A percentile compares a stretch with the other conserved stretches of the same genome.
phyloP scores from a whole-genome alignment of 2,797 vertebrate genomes.

The Tolypeutes matacus region DNA sequence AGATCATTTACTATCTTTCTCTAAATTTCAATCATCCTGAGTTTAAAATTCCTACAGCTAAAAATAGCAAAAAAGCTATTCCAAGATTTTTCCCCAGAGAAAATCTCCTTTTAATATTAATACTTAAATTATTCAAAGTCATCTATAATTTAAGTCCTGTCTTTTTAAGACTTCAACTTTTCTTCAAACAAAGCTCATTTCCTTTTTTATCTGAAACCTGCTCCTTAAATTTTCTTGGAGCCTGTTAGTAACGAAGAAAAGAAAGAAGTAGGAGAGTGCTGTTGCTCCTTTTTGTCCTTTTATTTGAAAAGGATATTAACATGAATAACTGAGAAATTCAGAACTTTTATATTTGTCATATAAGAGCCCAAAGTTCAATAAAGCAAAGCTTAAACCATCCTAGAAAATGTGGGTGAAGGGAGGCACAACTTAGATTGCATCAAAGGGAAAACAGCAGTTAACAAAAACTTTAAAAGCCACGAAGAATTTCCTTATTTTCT shows the following conservation, averaged over 20 bases:
- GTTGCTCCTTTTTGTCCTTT: slow-evolving; percentile 69
- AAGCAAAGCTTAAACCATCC: slow-evolving; percentile 62
- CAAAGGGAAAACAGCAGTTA: neutral
- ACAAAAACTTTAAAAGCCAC: neutral
- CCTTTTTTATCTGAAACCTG: slow-evolving; percentile 71
- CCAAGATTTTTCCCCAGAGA: neutral
- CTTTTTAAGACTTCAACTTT: slow-evolving; percentile 65
- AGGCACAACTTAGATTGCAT: neutral
- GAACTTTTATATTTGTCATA: slow-evolving; percentile 77
- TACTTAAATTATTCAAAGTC: slow-evolving; percentile 41
- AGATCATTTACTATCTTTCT: slow-evolving; percentile 44
- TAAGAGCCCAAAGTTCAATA: slow-evolving; percentile 58
- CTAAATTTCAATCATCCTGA: slow-evolving; percentile 38
- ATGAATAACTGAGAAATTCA: slow-evolving; percentile 63
- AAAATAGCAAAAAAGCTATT: slow-evolving; percentile 51
- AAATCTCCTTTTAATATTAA: slow-evolving; percentile 53
- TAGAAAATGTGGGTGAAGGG: slow-evolving; percentile 58
- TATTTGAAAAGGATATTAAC: slow-evolving; percentile 63
- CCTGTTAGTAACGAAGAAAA: slow-evolving; percentile 62
- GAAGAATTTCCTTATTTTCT: neutral
- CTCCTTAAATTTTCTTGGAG: slow-evolving; percentile 79
- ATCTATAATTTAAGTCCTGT: slow-evolving; percentile 14
- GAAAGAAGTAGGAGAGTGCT: slow-evolving; percentile 68
- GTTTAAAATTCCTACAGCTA: slow-evolving; percentile 50
- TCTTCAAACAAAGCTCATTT: slow-evolving; percentile 64